Evolutionary conservation across 2,888 invertebrate species (phyloP).

Genomic region (Caenorhabditis sp.): DNA sequence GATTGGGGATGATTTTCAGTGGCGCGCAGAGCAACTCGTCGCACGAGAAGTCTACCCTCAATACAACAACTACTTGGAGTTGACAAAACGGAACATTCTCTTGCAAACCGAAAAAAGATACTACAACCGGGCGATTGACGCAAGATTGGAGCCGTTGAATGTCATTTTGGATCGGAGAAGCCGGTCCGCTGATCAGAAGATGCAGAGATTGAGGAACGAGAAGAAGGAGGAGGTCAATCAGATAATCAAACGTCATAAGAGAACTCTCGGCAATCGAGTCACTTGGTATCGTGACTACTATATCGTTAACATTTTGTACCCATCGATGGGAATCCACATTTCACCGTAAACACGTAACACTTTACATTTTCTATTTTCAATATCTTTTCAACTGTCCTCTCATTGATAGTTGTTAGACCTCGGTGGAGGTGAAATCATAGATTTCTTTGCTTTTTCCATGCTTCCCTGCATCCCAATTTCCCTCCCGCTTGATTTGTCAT

Average conservation of each 20-base stretch:
- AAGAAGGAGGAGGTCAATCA: not conserved
- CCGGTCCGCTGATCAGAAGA: not conserved
- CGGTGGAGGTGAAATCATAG: not conserved
- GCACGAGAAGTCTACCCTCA: not conserved
- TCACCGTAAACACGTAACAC: not conserved
- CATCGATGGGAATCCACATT: constrained; percentile 2
- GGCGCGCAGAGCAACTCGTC: not conserved
- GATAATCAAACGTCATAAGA: not conserved
- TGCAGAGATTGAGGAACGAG: not conserved
- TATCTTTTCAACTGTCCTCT: not conserved
- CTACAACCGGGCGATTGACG: not conserved
- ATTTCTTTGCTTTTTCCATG: too few relatives aligned
- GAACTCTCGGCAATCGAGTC: constrained; percentile 5
- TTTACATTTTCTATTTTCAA: too few relatives aligned
- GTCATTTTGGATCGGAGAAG: not conserved
- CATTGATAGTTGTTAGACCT: not conserved
- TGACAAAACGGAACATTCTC: not conserved
- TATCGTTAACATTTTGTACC: not conserved
- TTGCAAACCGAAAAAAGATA: not conserved
- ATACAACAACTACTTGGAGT: not conserved
- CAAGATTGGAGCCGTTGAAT: not conserved
- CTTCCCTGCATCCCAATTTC: too few relatives aligned
- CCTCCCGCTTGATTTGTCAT: not conserved
- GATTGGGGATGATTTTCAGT: not conserved
- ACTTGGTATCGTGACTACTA: not conserved